A percentile compares a stretch with the other conserved stretches of the same genome.
These are phyloP conservation scores for Pissodes strobi DNA, from an alignment of 1,140 invertebrate genomes.

Conservation along the genomic window DNA sequence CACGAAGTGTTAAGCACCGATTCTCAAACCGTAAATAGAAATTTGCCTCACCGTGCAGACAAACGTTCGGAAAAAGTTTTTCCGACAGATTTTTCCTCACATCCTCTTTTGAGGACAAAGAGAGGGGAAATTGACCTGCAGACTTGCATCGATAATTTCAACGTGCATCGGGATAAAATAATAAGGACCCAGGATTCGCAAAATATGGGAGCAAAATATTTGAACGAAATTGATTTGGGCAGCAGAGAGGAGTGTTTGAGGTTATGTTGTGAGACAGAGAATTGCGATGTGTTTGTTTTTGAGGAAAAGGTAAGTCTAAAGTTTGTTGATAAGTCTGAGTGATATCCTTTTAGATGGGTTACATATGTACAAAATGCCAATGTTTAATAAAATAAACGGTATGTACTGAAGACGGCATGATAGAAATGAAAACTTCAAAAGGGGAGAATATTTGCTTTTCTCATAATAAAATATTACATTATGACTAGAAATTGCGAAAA, in stretches of 20 bases:
- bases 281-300: constrained; percentile 90
- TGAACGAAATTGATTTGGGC: constrained; percentile 81
- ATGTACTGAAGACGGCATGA: no score
- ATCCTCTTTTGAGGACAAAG: constrained; percentile 35
- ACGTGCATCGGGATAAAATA: constrained; percentile 85
- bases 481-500: no score
- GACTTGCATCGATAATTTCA: constrained; percentile 70
- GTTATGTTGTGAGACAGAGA: constrained; percentile 82
- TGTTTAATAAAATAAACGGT: no score
- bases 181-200: constrained; percentile 87
- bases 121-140: constrained; percentile 51
- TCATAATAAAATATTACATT: no score
- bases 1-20: background rate
- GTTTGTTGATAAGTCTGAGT: background rate
- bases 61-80: background rate
- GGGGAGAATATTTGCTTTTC: no score
- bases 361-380: background rate
- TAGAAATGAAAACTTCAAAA: no score
- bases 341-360: background rate
- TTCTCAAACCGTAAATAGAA: no score
- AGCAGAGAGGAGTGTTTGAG: constrained; percentile 79
- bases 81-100: background rate
- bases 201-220: constrained; percentile 84
- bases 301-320: constrained; percentile 77
- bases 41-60: background rate